Base-by-base conservation (phyloP, 2,113 vertebrate genomes). In the Sebastes schlegelii region DNA sequence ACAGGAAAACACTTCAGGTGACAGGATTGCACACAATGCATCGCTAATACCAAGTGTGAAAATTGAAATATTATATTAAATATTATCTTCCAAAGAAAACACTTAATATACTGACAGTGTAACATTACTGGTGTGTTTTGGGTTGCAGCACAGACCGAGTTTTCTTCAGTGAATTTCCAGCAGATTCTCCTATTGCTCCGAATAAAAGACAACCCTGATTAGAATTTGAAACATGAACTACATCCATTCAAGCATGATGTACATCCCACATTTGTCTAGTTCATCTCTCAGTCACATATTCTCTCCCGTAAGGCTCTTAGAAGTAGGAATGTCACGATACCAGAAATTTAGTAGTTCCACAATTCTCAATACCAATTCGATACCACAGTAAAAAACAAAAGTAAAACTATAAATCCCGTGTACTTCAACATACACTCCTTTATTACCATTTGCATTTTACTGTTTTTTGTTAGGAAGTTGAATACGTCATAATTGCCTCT, bases 1-100 rank as follows among this genome's bases (percentile, higher is more conserved):
- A 74, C 86, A 88, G 89, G 87, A 85, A 61, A 85, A 83, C 81
- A 90, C 88, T 85, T 17, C 67, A 68, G 48, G 68, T 9, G 43
- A 87, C 66, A 68, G 55, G 67, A 79, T 23, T n/a, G 42, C 12
- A 79, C 54, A 48, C 65, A 51, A 74, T 65, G 68, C 11, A 17
- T 55, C 0, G 14, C 46, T 66, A 55, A 80, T 43, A 87, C 58
- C 8, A 48, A 48, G 46, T 58, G 58, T 65, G 2, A 76, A 66
- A 60, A 21, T 76, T 1, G 2, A 17, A 74, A 83, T 63, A 86
- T 66, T 26, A 4, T 45, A 66, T 34, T 34, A 4, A 34, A 34
- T 34, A 43, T 58, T 45, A 21, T n/a, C 4, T 10, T 21, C 14
- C 11, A 45, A 70, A 72, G 65, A 12, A 68, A 17, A 54, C 17